These are phyloP conservation scores for Myotis vivesi DNA, from an alignment of 2,797 vertebrate species.

Conservation along the genomic window DNA sequence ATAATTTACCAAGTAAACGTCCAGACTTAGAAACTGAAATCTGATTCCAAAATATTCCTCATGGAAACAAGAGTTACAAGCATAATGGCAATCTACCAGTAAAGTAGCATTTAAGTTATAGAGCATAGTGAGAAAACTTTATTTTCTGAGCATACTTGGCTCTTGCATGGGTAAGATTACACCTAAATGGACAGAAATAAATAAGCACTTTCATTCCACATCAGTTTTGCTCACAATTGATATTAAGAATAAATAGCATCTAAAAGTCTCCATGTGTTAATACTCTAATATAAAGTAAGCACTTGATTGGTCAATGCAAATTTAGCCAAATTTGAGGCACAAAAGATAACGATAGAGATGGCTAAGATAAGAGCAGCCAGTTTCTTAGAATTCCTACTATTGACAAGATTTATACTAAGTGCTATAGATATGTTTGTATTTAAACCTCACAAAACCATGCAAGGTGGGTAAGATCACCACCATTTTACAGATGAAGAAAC, in stretches of 20 bases:
- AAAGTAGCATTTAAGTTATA: background rate
- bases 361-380: background rate
- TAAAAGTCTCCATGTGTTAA: background rate
- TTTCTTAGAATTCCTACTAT: background rate
- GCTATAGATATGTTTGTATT: background rate
- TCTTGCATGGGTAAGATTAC: background rate
- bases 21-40: background rate
- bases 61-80: background rate
- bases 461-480: background rate
- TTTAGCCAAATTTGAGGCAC: background rate
- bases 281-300: background rate
- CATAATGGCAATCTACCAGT: background rate
- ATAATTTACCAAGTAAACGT: background rate
- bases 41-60: background rate
- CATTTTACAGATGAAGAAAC: background rate
- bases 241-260: background rate
- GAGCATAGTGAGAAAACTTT: background rate
- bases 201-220: background rate
- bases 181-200: background rate
- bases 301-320: background rate
- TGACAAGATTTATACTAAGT: background rate
- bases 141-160: background rate
- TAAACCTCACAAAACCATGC: background rate
- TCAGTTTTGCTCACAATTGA: constrained; percentile 1
- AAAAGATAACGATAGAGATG: background rate